These are phyloP conservation scores for Athalia rosae DNA, from an alignment of 2,888 invertebrate species.

Conservation along the genomic window DNA sequence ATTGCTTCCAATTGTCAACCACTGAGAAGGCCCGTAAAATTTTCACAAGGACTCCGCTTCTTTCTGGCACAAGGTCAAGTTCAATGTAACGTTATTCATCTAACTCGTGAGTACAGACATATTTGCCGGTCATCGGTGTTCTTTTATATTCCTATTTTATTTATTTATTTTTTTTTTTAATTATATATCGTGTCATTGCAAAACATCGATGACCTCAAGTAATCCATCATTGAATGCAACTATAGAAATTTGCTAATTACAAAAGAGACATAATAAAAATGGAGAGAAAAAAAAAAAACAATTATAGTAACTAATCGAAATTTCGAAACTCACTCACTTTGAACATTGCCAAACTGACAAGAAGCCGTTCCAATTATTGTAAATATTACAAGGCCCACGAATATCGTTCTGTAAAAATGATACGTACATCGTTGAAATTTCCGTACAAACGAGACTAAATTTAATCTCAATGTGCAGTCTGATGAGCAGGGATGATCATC, in stretches of 20 bases:
- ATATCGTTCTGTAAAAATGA: slow-evolving; percentile 18
- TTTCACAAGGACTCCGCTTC: slow-evolving; percentile 23
- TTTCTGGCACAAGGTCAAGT: slow-evolving; percentile 30
- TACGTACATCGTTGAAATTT: background rate
- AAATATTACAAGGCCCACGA: background rate
- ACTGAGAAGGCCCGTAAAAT: slow-evolving; percentile 40
- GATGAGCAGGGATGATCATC: background rate
- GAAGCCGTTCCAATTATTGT: slow-evolving; percentile 14
- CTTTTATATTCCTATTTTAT: background rate
- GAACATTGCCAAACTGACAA: slow-evolving; percentile 2
- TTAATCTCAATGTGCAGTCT: background rate
- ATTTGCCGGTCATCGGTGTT: no score
- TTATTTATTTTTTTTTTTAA: background rate
- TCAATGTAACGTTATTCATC: slow-evolving; percentile 12
- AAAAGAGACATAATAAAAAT: no score
- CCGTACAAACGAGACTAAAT: background rate
- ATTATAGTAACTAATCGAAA: background rate
- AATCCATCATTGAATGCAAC: background rate
- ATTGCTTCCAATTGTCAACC: slow-evolving; percentile 47
- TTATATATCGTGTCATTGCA: background rate
- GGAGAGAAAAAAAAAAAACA: background rate
- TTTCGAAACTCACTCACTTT: slow-evolving; percentile 19
- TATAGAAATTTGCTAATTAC: no score
- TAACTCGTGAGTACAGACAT: background rate
- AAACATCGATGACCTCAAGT: background rate